phyloP scores from a whole-genome alignment of 2,797 vertebrate species.

The Oceanodroma leucorhoa region DNA sequence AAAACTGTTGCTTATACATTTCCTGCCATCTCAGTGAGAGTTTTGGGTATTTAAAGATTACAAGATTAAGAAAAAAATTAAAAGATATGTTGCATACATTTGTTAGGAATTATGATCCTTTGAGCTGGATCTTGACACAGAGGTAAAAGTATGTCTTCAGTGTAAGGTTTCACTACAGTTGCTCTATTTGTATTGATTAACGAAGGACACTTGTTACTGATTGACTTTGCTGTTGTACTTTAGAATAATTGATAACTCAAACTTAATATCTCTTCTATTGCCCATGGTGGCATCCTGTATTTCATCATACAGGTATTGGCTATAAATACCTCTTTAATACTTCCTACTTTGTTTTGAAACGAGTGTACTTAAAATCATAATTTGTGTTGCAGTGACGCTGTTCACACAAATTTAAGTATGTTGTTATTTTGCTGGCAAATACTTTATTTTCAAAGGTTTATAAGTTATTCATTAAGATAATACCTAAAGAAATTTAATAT shows the following conservation, averaged over 20 bases:
- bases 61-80: neutral
- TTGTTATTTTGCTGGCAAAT: neutral
- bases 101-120: neutral
- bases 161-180: neutral
- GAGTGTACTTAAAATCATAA: neutral
- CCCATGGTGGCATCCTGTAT: neutral
- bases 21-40: neutral
- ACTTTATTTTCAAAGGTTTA: neutral
- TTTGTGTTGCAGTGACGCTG: neutral
- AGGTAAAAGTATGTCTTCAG: neutral
- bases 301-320: neutral
- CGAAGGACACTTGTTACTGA: neutral
- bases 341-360: neutral
- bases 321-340: neutral
- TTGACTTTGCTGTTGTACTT: neutral
- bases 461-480: neutral
- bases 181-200: neutral
- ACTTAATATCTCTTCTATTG: neutral
- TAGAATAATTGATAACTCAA: neutral
- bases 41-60: neutral
- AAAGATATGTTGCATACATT: neutral
- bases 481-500: neutral
- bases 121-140: neutral
- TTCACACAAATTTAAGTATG: neutral
- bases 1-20: neutral